These are phyloP conservation scores for Leptinotarsa undecemlineata DNA, from an alignment of 1,140 invertebrate genomes.

Conservation along the genomic window DNA sequence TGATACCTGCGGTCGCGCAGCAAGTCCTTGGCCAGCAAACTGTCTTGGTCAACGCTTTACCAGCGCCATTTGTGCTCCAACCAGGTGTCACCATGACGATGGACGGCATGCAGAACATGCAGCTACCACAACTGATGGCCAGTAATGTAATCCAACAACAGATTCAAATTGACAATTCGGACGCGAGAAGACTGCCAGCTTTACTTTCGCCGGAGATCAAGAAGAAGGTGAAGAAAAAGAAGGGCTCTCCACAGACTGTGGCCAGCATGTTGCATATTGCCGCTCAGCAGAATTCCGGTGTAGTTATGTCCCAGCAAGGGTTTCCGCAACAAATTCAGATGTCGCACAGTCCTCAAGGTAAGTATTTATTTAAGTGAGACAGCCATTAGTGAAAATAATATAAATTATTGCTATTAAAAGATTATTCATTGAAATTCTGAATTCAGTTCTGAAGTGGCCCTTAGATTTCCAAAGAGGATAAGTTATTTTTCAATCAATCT, in stretches of 20 bases:
- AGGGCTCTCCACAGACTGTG: slow-evolving; percentile 69
- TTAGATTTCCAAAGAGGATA: too few relatives aligned
- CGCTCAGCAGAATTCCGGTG: slow-evolving; percentile 56
- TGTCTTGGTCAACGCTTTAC: slow-evolving; percentile 80
- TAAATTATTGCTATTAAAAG: too few relatives aligned
- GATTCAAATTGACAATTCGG: slow-evolving; percentile 56
- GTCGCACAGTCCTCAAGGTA: slow-evolving; percentile 59
- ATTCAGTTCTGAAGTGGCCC: too few relatives aligned
- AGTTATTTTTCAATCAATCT: too few relatives aligned
- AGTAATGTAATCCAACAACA: slow-evolving; percentile 68
- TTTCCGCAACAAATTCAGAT: slow-evolving; percentile 69
- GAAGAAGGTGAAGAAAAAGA: slow-evolving; percentile 75
- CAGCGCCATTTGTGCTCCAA: slow-evolving; percentile 78
- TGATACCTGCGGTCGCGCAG: slow-evolving; percentile 64
- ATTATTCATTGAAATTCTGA: too few relatives aligned
- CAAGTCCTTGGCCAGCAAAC: slow-evolving; percentile 75
- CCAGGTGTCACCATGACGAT: slow-evolving; percentile 70
- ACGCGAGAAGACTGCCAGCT: slow-evolving; percentile 55
- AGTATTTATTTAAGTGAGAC: not conserved
- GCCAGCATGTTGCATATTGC: slow-evolving; percentile 76
- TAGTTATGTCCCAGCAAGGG: slow-evolving; percentile 58
- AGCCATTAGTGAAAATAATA: too few relatives aligned
- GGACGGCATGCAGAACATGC: slow-evolving; percentile 68
- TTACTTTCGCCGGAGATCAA: slow-evolving; percentile 72
- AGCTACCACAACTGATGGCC: slow-evolving; percentile 67